Evolutionary conservation across 2,797 vertebrate species (phyloP), one percentile per base, ranked within the genome.

Genomic region (Sebastes nivosus): DNA sequence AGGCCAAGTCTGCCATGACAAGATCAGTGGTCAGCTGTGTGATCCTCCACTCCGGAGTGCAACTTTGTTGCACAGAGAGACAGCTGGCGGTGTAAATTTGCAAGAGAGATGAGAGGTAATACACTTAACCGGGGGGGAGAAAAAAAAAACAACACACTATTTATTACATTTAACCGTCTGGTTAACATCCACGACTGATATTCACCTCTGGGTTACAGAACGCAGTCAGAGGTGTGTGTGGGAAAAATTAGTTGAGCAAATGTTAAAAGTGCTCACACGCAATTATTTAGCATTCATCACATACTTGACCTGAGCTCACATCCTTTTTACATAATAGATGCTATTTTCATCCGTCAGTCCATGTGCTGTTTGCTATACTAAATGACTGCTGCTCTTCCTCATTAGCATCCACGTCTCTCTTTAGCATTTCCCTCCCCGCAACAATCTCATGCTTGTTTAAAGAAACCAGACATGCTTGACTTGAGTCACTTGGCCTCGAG

Each of bases 401-500:
- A 89, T 87, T 84, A 81, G 72, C 74, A 82, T 83, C 79, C 60
- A 64, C 2, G 20, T 71, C 61, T 65, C 65, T 81, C 3, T 9
- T 81, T 80, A 75, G 71, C 61, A 63, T 85, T 59, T 50, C 70
- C 32, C 52, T 76, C 46, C 57, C 32, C 2, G 27, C 70, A 75
- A 73, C 55, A 30, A 69, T 66, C 73, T 18, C 72, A 22, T 72
- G 22, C 32, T 81, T 67, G 46, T 87, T 83, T 87, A 82, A 91
- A 87, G 57, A 72, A 70, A 79, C 34, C 59, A 46, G 78, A 90
- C 85, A 85, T 78, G 83, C 81, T 72, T 58, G 72, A 79, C 77
- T 86, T 93, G 83, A 93, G 84, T 94, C 88, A 90, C 81, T 80
- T 70, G 57, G 82, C 86, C 83, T 29, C 55, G 83, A 78, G 75